Conservation (phyloP, 2,797 vertebrate species). For the Phaenicophaeus curvirostris region DNA sequence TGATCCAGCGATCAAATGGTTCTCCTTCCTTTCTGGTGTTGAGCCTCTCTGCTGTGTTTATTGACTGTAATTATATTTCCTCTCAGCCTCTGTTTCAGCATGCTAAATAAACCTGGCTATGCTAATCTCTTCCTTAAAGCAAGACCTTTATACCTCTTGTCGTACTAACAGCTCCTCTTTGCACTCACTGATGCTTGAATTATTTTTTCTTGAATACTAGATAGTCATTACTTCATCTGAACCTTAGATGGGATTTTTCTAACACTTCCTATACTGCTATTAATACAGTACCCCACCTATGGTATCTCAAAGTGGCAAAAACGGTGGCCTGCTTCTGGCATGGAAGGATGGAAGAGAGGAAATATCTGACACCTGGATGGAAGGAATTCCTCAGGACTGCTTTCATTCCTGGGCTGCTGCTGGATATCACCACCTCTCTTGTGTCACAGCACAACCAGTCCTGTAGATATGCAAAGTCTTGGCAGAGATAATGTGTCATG, state of each 20-base stretch:
- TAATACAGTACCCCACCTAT: background rate
- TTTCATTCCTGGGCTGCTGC: background rate
- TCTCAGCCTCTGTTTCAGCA: background rate
- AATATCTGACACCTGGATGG: fast-evolving
- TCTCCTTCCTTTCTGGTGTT: background rate
- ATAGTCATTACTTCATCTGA: background rate
- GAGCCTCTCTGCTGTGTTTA: background rate
- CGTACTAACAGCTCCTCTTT: background rate
- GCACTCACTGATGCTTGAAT: background rate
- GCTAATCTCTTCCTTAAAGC: background rate
- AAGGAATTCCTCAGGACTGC: background rate
- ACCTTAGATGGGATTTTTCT: background rate
- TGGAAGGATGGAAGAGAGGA: background rate
- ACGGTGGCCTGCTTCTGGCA: background rate
- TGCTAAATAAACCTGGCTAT: background rate
- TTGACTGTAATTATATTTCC: background rate
- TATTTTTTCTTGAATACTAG: background rate
- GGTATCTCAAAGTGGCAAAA: background rate
- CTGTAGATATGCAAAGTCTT: background rate
- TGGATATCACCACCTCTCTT: background rate
- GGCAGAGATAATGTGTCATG: background rate
- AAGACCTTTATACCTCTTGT: background rate
- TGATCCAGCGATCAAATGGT: background rate
- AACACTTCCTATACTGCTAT: background rate
- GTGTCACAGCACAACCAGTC: background rate